phyloP scores from a whole-genome alignment of 2,113 vertebrate genomes.

The Herpetotheres cachinnans region DNA sequence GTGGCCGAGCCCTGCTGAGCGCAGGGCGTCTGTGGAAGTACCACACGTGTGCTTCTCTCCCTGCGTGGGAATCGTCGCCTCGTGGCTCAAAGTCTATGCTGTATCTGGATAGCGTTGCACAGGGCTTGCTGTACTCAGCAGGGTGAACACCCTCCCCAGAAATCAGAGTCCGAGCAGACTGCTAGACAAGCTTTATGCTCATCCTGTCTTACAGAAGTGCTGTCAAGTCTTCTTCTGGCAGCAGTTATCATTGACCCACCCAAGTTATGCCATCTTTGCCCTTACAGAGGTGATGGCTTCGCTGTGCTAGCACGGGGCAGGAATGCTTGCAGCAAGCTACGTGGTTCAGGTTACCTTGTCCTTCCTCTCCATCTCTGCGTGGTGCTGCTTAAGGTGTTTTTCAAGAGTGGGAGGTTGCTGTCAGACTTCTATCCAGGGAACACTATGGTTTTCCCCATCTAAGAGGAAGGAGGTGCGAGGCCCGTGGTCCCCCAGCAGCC shows the following conservation, averaged over 20 bases:
- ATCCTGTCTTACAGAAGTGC: not conserved
- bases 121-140: not conserved
- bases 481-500: not conserved
- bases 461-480: not conserved
- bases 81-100: not conserved
- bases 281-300: not conserved
- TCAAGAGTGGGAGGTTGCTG: not conserved
- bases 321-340: rapidly evolving
- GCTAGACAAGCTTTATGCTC: not conserved
- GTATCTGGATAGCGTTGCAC: rapidly evolving
- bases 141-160: not conserved
- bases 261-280: not conserved
- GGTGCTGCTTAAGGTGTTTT: not conserved
- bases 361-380: not conserved
- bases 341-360: not conserved
- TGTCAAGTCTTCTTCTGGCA: not conserved
- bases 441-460: not conserved
- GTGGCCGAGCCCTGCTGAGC: not conserved
- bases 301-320: not conserved
- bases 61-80: not conserved
- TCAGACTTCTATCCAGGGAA: not conserved
- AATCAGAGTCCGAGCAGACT: rapidly evolving
- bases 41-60: not conserved
- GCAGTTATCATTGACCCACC: not conserved
- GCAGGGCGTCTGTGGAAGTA: not conserved